A percentile compares a stretch with the other conserved stretches of the same genome.
Evolutionary conservation across 2,888 invertebrate genomes (phyloP).

Genomic region (Eumacrocentrus americanus): DNA sequence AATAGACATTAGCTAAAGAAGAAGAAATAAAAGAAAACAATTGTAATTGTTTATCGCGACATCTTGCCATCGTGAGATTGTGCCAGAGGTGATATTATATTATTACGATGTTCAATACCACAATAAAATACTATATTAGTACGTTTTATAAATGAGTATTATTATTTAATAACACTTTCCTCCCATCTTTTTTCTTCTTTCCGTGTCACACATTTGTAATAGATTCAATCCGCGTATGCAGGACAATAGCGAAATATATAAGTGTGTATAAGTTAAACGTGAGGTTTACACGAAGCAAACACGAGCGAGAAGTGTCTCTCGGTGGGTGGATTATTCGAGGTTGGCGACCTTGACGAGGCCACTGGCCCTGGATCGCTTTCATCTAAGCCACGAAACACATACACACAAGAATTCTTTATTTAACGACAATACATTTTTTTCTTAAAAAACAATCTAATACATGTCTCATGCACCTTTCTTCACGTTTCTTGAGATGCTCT

Average conservation of each 20-base stretch:
- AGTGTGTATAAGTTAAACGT: not conserved
- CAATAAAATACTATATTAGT: conserved; percentile 62
- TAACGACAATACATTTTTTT: not conserved
- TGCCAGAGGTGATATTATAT: conserved; percentile 63
- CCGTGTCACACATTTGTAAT: not conserved
- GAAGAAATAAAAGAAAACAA: conserved; percentile 30
- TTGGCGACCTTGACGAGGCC: conserved; percentile 39
- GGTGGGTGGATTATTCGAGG: conserved; percentile 9
- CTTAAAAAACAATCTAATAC: not conserved
- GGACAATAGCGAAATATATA: conserved; percentile 5
- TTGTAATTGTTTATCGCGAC: conserved; percentile 53
- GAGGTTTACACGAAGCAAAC: not conserved
- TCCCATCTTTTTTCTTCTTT: not conserved
- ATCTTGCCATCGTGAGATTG: conserved; percentile 63
- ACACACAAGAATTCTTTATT: conserved; percentile 1
- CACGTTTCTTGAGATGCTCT: not conserved
- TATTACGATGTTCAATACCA: conserved; percentile 61
- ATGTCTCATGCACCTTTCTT: not conserved
- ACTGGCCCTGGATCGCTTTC: conserved; percentile 34
- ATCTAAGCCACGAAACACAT: not conserved
- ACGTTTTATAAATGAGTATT: conserved; percentile 56
- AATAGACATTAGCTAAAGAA: conserved; percentile 22
- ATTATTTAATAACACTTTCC: not conserved
- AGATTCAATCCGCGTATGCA: conserved; percentile 7
- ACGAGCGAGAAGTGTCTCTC: not conserved